Base-by-base conservation (phyloP, 2,888 invertebrate species). In the Archips crataeganus region DNA sequence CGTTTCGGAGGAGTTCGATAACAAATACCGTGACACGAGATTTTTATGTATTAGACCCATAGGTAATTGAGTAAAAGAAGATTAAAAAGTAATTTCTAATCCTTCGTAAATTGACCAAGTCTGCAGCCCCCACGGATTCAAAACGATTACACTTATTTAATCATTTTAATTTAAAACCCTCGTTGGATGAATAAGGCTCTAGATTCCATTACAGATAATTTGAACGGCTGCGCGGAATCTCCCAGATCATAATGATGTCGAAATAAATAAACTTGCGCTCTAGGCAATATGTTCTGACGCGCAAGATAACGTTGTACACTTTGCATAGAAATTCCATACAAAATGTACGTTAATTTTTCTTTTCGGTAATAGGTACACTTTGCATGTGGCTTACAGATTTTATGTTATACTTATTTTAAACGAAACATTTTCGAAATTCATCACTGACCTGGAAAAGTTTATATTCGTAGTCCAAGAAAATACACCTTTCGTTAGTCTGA, bases 121-220 rank as follows among this genome's bases (percentile, higher is more conserved):
- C 32, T 39, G 8, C 61, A 10, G 15, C 51, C 54, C 23, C 39
- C 51, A 9, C 1, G 62, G 15, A 49, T 49, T 42, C 10, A 13
- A 13, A 68, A 57, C 23, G 63, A 63, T 47, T 59, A 54, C 23
- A 62, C 42, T 47, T 62, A 57, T 70, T 62, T 70, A 69, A 74
- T 65, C 51, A 60, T 36, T 59, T 63, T 32, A 60, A 69, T 60
- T 69, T 69, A 11, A 11, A 32, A 54, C 60, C 60, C 60, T 60
- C 10, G 64, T 54, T 42, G 51, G 60, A 51, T 61, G 60, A 54
- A 74, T 74, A 32, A 69, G 45, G 65, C 73, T 69, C 63, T 69
- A 70, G 73, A 74, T 74, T 65, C 34, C 69, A 74, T 74, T 74
- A 60, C 45, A 74, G 73, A 74, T 74, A 69, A 69, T 69, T 65